Conservation (phyloP, 2,888 invertebrate genomes). For the Sinodicranocentrus sp. region DNA sequence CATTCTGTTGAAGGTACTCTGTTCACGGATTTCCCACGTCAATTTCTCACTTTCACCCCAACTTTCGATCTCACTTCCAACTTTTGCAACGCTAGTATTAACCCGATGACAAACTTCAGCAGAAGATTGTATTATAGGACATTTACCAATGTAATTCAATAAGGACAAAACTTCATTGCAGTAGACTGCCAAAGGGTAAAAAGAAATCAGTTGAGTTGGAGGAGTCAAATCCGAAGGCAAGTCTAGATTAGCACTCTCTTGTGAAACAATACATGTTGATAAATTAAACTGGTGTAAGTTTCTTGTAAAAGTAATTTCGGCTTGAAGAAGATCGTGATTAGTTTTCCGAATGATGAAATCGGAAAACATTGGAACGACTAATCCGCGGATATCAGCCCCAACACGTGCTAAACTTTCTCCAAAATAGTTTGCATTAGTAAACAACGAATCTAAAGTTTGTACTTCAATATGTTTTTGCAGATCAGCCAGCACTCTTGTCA, state of each 20-base stretch:
- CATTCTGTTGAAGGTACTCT: conserved; percentile 74
- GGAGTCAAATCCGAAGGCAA: conserved; percentile 71
- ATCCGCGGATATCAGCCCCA: conserved; percentile 74
- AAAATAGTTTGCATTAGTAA: conserved; percentile 74
- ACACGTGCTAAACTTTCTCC: conserved; percentile 76
- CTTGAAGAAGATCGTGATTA: conserved; percentile 71
- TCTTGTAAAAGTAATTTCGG: conserved; percentile 73
- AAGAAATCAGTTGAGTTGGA: conserved; percentile 70
- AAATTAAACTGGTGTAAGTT: conserved; percentile 74
- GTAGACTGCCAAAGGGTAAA: conserved; percentile 72
- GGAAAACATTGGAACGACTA: conserved; percentile 71
- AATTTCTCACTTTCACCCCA: conserved; percentile 75
- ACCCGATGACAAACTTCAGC: conserved; percentile 65
- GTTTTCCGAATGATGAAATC: conserved; percentile 71
- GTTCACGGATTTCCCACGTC: conserved; percentile 75
- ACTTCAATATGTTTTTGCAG: conserved; percentile 74
- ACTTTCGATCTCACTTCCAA: conserved; percentile 72
- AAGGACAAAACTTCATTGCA: conserved; percentile 73
- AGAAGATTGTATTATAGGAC: conserved; percentile 69
- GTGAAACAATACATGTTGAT: conserved; percentile 57
- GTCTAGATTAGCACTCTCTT: conserved; percentile 70
- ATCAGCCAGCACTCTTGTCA: conserved; percentile 69
- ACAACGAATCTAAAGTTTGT: conserved; percentile 71
- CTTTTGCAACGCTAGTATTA: conserved; percentile 70
- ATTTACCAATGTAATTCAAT: conserved; percentile 73